These are phyloP conservation scores for Ramphastos sulfuratus DNA, from an alignment of 2,113 vertebrate genomes.

Conservation along the genomic window DNA sequence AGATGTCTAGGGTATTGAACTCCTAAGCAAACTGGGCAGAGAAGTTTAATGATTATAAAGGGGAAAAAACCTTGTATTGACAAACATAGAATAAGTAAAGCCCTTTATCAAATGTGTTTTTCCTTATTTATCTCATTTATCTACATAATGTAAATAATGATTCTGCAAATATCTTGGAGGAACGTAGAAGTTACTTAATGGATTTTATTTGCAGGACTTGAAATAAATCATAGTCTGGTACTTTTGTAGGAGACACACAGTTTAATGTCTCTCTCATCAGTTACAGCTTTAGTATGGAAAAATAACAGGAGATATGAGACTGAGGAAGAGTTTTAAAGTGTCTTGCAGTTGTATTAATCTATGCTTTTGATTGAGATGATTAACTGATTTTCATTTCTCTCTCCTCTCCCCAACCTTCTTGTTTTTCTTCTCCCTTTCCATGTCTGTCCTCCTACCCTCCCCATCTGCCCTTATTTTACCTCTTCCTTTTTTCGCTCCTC, in stretches of 20 bases:
- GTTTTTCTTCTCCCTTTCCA: background rate
- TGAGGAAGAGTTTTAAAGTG: background rate
- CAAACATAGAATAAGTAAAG: background rate
- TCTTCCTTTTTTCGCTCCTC: background rate
- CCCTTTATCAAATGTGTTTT: background rate
- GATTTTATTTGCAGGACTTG: background rate
- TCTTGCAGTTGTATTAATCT: background rate
- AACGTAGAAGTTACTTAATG: background rate
- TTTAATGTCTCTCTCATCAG: background rate
- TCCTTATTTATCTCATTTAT: background rate
- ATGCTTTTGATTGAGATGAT: background rate
- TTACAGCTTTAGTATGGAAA: background rate
- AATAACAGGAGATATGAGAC: background rate
- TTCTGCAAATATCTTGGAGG: background rate
- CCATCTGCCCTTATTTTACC: background rate
- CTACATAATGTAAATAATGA: background rate
- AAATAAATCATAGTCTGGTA: background rate
- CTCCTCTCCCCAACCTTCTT: slow-evolving; percentile 27
- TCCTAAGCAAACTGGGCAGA: background rate
- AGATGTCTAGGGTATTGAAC: background rate
- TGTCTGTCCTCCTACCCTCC: background rate
- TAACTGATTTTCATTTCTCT: slow-evolving; percentile 51
- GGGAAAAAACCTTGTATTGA: background rate
- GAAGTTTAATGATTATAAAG: background rate
- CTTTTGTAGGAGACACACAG: background rate